phyloP scores from a whole-genome alignment of 64 coral and sea anemone species.

The Montipora efflorescens region DNA sequence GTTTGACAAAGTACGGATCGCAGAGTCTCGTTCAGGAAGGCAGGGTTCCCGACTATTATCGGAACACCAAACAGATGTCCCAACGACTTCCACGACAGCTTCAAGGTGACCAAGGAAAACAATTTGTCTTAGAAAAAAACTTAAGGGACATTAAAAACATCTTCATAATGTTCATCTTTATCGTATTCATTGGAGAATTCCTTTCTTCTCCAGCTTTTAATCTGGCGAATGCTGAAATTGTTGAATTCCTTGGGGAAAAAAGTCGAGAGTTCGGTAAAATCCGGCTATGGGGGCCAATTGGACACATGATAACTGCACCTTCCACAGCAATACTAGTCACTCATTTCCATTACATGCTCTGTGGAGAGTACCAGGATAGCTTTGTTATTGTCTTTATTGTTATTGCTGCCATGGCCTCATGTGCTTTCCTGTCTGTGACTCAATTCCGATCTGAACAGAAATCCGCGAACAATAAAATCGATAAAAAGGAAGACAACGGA shows the following conservation, averaged over 20 bases:
- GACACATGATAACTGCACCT: conserved; percentile 12
- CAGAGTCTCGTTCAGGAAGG: too few species aligned
- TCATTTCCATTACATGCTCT: conserved; percentile 23
- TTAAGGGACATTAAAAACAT: neutral
- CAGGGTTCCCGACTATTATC: too few species aligned
- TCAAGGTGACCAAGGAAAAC: neutral
- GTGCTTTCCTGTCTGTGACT: conserved; percentile 1
- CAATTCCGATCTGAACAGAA: neutral
- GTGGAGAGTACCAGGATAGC: conserved; percentile 45
- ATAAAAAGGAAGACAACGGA: neutral
- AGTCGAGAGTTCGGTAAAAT: conserved; percentile 32
- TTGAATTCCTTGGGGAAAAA: conserved; percentile 36
- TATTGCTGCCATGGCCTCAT: neutral
- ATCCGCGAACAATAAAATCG: neutral
- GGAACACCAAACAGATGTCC: too few species aligned
- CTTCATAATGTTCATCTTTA: conserved; percentile 28
- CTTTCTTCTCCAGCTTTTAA: conserved; percentile 9
- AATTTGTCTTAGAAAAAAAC: neutral
- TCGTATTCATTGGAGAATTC: conserved; percentile 25
- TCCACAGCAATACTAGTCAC: neutral
- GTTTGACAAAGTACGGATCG: too few species aligned
- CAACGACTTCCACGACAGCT: neutral
- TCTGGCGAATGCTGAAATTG: conserved; percentile 36
- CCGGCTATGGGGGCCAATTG: conserved; percentile 17
- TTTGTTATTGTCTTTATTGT: conserved; percentile 33